Evolutionary conservation across 2,113 vertebrate genomes (phyloP), one percentile per base, ranked within the genome.

Genomic region (Phylloscopus whistleri): DNA sequence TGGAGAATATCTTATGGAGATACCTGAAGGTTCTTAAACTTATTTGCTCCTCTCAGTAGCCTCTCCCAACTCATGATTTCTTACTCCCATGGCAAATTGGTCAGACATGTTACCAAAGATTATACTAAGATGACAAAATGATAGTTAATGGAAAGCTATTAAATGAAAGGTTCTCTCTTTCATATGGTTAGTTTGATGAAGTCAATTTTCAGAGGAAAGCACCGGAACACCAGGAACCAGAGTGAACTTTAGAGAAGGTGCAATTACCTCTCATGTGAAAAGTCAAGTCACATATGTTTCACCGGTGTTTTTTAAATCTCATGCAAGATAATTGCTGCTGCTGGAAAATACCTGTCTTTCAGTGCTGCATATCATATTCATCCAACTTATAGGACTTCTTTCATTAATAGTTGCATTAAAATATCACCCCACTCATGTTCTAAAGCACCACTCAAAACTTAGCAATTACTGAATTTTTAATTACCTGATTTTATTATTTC

Each of bases 391-490:
- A 77, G 73, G 75, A 74, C 27, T 67, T 80, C 55, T 74, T 89
- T 74, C 73, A 92, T 92, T 80, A 90, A 81, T 90, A 89, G 72
- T 44, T 89, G 23, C 79, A 90, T 81, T 84, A 90, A 93, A 88
- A 93, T 93, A 94, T 51, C 83, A 88, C 79, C 55, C 74, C 59
- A 93, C 95, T 93, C 58, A 67, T 84, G 56, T 90, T 93, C 76
- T 93, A 75, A 93, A 92, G 72, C 23, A 93, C 55, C 89, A 92
- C 89, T 96, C 48, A 72, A 95, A 93, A 75, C 60, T 87, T 74
- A 60, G 60, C n/a, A 94, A 93, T 81, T 84, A 77, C 17, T 75
- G 73, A 75, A 70, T 86, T 95, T 96, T 82, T 95, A 93, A 92
- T 93, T 69, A 80, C 20, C 9, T 49, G 5, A 58, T 63, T 86